Conservation (phyloP, 2,888 invertebrate genomes). For the Drosophila limbata region DNA sequence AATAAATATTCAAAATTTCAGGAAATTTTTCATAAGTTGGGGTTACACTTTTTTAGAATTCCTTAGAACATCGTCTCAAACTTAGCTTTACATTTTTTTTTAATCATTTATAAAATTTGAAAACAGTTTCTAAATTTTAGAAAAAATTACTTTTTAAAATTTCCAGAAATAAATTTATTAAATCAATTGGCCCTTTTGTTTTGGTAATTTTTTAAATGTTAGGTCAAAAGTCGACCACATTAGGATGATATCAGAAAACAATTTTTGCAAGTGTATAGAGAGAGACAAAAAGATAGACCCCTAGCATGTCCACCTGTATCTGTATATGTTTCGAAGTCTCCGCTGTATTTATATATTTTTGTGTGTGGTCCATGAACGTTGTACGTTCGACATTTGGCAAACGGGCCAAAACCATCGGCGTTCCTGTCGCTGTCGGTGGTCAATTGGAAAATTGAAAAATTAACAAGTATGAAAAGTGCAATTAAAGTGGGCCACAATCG, state of each 20-base stretch:
- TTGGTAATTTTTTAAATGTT: no score
- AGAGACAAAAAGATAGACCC: slow-evolving; percentile 10
- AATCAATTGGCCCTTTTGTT: no score
- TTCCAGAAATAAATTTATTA: no score
- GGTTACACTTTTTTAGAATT: no score
- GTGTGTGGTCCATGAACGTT: slow-evolving; percentile 67
- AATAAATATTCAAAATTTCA: no score
- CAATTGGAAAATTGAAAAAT: slow-evolving; percentile 83
- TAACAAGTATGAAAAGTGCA: slow-evolving; percentile 84
- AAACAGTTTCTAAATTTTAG: no score
- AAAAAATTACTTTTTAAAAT: no score
- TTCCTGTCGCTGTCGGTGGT: slow-evolving; percentile 62
- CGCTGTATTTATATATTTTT: slow-evolving; percentile 33
- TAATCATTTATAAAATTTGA: no score
- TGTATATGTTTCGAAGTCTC: slow-evolving; percentile 50
- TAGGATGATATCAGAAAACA: background rate
- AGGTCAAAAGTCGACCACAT: no score
- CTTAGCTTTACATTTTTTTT: no score
- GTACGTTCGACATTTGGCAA: slow-evolving; percentile 75
- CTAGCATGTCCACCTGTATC: slow-evolving; percentile 77
- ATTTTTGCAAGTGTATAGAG: background rate
- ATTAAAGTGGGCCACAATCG: slow-evolving; percentile 76
- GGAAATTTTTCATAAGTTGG: no score
- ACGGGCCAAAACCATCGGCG: slow-evolving; percentile 35
- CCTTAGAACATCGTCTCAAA: no score